These are phyloP conservation scores for Anastrepha ludens DNA, from an alignment of 1,140 invertebrate species.

Conservation along the genomic window DNA sequence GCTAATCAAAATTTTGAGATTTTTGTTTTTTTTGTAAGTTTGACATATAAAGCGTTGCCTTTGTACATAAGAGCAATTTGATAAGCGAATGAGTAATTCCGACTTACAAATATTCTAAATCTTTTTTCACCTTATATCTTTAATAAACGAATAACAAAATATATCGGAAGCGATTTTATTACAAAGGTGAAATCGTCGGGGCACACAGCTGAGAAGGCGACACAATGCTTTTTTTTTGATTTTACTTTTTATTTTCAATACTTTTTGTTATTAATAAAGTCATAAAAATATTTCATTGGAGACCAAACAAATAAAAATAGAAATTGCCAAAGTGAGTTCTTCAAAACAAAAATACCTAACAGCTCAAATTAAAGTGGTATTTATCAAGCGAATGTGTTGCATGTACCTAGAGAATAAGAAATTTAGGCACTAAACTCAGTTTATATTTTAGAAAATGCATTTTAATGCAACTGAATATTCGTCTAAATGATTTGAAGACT, in stretches of 20 bases:
- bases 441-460: neutral
- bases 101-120: too few relatives aligned
- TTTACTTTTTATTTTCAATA: neutral
- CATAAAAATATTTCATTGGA: too few relatives aligned
- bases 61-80: neutral
- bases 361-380: neutral
- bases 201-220: too few relatives aligned
- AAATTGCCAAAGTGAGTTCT: neutral
- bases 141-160: neutral
- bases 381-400: neutral
- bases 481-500: too few relatives aligned
- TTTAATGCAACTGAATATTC: neutral
- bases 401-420: neutral
- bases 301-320: neutral
- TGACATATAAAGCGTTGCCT: slow-evolving; percentile 1
- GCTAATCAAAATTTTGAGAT: neutral
- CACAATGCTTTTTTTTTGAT: neutral
- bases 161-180: neutral
- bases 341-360: neutral
- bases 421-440: neutral
- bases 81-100: neutral
- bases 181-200: neutral
- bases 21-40: neutral
- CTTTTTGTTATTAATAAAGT: too few relatives aligned
- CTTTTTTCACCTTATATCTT: neutral